Base-by-base conservation (phyloP, 1,140 invertebrate genomes). In the Rhopalosiphum maidis region DNA sequence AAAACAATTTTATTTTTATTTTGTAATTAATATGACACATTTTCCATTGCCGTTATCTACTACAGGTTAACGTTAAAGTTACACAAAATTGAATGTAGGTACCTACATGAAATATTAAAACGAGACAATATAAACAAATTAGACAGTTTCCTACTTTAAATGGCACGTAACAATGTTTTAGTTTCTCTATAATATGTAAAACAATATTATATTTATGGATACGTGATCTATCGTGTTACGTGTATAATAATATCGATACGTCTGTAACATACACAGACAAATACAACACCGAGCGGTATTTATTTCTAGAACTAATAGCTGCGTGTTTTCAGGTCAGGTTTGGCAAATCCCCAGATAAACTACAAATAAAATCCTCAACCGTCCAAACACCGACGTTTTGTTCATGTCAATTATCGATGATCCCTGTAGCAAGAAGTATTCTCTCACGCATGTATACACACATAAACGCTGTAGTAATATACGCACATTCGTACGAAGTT, bases 361-460 rank as follows among this genome's bases (percentile, higher is more conserved):
- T n/a, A 51, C 46, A 87, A 48, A 48, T 30, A 48, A 30, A n/a
- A 87, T 48, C 86, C 86, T 48, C 46, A 18, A 48, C 41, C 46
- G 43, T 87, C 46, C 43, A 51, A 86, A 35, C 46, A 48, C 46
- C 46, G 30, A 51, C 41, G 86, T 87, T 87, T 68, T 87, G 46
- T 87, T 48, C 86, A 15, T 87, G 46, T 87, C 86, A 87, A 87
- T 87, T 87, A 87, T 37, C 41, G 83, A 86, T 43, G 41, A 86
- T 43, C 82, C 37, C 35, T 8, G 35, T 82, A 37, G 4, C 35
- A 37, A 35, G 18, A 35, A 37, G 77, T 82, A 21, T 82, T 37
- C 6, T 37, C 35, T 21, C 21, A 37, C 77, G 18, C 77, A 21
- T 68, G 60, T n/a, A 68, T 15, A 68, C 60, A n/a, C 60, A 30